Conservation (phyloP, 1,140 invertebrate species). For the Mercenaria mercenaria region DNA sequence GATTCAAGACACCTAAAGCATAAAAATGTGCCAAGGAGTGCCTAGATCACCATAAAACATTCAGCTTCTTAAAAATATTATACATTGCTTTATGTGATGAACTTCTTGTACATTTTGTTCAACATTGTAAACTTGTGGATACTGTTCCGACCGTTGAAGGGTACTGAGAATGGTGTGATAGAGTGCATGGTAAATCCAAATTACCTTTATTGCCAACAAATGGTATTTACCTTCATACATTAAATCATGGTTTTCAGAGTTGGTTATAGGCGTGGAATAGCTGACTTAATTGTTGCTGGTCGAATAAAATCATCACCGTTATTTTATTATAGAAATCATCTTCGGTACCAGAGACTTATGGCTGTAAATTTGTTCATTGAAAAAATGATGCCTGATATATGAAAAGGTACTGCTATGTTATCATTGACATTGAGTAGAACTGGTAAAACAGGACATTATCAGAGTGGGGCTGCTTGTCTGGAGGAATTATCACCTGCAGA, state of each 20-base stretch:
- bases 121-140: background rate
- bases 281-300: slow-evolving; percentile 23
- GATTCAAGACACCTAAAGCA: slow-evolving; percentile 43
- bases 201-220: slow-evolving; percentile 51
- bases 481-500: slow-evolving; percentile 18
- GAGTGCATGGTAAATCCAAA: slow-evolving; percentile 45
- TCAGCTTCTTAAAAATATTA: slow-evolving; percentile 30
- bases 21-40: slow-evolving; percentile 43
- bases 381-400: slow-evolving; percentile 44
- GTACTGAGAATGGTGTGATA: slow-evolving; percentile 40
- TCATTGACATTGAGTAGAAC: slow-evolving; percentile 48
- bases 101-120: slow-evolving; percentile 32
- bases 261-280: slow-evolving; percentile 31
- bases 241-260: slow-evolving; percentile 48
- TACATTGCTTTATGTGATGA: slow-evolving; percentile 52
- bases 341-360: slow-evolving; percentile 48
- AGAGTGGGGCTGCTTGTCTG: slow-evolving; percentile 44
- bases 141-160: background rate
- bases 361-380: slow-evolving; percentile 43
- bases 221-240: slow-evolving; percentile 51
- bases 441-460: slow-evolving; percentile 53
- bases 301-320: slow-evolving; percentile 28
- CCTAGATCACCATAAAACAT: slow-evolving; percentile 46
- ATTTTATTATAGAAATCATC: slow-evolving; percentile 41
- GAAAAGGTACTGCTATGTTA: background rate